A percentile compares a stretch with the other conserved stretches of the same genome.
Evolutionary conservation across 2,113 vertebrate species (phyloP).

Genomic region (Corythoichthys haematopterus): DNA sequence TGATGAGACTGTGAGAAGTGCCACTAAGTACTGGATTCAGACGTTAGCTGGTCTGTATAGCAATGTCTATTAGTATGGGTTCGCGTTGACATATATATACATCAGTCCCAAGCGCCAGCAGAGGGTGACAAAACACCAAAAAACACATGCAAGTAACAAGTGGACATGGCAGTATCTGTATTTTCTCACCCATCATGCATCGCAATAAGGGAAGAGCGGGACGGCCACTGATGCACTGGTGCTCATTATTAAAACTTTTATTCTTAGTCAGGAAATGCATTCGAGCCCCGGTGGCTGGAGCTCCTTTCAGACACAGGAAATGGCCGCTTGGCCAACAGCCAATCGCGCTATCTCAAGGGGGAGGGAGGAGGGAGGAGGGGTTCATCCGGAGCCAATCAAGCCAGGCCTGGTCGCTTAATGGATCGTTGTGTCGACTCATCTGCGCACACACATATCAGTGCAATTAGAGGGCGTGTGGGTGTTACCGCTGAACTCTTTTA

Average conservation of each 20-base stretch:
- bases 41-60: too few species aligned
- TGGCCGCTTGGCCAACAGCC: constrained; percentile 73
- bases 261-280: constrained; percentile 81
- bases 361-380: constrained; percentile 8
- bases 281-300: constrained; percentile 71
- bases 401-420: constrained; percentile 67
- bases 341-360: constrained; percentile 71
- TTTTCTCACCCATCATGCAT: constrained; percentile 34
- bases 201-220: constrained; percentile 31
- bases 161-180: constrained; percentile 15
- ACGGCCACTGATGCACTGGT: constrained; percentile 74
- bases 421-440: constrained; percentile 56
- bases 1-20: too few species aligned
- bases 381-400: constrained; percentile 69
- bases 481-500: neutral
- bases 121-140: too few species aligned
- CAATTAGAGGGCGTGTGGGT: constrained; percentile 43
- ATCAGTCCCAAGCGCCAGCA: too few species aligned
- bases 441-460: constrained; percentile 60
- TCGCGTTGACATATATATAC: too few species aligned
- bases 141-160: too few species aligned
- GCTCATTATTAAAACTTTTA: constrained; percentile 81
- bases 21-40: too few species aligned
- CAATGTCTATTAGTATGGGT: too few species aligned
- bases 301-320: constrained; percentile 79